Evolutionary conservation across 2,888 invertebrate genomes (phyloP).

Genomic region (Cremastinae sp.): DNA sequence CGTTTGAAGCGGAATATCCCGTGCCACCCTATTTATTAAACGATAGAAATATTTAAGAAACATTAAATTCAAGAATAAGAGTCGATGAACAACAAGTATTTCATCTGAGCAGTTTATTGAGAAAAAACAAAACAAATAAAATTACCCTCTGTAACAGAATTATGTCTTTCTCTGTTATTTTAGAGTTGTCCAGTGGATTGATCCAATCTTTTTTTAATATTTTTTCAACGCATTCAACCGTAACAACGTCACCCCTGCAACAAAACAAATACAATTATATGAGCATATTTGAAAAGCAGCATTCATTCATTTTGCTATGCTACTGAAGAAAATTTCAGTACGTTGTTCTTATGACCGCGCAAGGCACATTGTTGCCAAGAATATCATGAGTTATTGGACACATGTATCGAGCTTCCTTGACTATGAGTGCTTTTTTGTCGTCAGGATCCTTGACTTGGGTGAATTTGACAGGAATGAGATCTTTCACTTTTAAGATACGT

Average conservation of each 20-base stretch:
- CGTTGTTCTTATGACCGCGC: constrained; percentile 94
- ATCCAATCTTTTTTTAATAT: constrained; percentile 98
- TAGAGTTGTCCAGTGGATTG: constrained; percentile 94
- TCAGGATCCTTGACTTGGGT: constrained; percentile 94
- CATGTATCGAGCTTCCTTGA: constrained; percentile 96
- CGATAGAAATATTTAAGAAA: constrained; percentile 9
- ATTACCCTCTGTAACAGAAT: constrained; percentile 93
- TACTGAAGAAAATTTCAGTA: too few species aligned
- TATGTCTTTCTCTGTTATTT: constrained; percentile 93
- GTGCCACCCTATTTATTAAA: constrained; percentile 93
- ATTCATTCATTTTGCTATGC: too few species aligned
- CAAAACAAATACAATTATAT: constrained; percentile 7
- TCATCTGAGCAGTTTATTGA: too few species aligned
- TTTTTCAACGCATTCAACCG: constrained; percentile 97
- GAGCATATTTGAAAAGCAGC: too few species aligned
- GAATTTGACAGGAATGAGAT: constrained; percentile 96
- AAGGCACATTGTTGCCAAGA: constrained; percentile 95
- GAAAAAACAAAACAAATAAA: constrained; percentile 48
- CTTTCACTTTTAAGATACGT: constrained; percentile 93
- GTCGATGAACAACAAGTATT: too few species aligned
- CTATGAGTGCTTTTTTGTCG: constrained; percentile 92
- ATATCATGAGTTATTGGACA: constrained; percentile 99
- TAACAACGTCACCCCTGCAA: constrained; percentile 95
- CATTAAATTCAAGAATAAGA: too few species aligned
- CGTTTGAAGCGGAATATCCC: constrained; percentile 94